A percentile compares a stretch with the other conserved stretches of the same genome.
Evolutionary conservation across 2,797 vertebrate species (phyloP).

Genomic region (Amblyraja radiata): DNA sequence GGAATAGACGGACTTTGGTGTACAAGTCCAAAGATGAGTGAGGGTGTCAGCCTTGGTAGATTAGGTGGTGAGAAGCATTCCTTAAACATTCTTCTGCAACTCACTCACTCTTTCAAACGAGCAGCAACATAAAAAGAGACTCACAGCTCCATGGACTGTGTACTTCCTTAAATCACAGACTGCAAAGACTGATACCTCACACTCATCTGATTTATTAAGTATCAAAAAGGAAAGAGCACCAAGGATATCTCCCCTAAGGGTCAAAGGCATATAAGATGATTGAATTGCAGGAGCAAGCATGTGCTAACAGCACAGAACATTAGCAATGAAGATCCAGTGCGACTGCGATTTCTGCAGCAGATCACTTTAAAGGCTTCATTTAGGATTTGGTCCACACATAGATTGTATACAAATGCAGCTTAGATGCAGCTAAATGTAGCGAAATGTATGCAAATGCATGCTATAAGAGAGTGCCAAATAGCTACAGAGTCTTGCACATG

Average conservation of each 20-base stretch:
- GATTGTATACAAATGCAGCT: background rate
- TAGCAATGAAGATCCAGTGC: background rate
- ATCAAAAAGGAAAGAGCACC: background rate
- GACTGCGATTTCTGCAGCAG: background rate
- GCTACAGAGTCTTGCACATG: background rate
- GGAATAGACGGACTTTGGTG: no score
- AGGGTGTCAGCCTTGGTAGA: no score
- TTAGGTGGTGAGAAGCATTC: background rate
- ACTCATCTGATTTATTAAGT: background rate
- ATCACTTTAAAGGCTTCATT: background rate
- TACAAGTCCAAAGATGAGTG: no score
- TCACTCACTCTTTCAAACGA: background rate
- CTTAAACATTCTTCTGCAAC: background rate
- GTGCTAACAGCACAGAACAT: background rate
- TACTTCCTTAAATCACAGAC: background rate
- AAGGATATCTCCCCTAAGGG: background rate
- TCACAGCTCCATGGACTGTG: no score
- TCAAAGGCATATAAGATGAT: background rate
- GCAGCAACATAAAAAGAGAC: no score
- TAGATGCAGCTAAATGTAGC: background rate
- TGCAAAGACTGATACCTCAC: background rate
- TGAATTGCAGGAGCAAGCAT: background rate
- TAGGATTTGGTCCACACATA: background rate
- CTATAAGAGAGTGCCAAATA: background rate
- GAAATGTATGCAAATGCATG: background rate